Conservation (phyloP, 2,797 vertebrate genomes). For the Halcyon leucocephala region DNA sequence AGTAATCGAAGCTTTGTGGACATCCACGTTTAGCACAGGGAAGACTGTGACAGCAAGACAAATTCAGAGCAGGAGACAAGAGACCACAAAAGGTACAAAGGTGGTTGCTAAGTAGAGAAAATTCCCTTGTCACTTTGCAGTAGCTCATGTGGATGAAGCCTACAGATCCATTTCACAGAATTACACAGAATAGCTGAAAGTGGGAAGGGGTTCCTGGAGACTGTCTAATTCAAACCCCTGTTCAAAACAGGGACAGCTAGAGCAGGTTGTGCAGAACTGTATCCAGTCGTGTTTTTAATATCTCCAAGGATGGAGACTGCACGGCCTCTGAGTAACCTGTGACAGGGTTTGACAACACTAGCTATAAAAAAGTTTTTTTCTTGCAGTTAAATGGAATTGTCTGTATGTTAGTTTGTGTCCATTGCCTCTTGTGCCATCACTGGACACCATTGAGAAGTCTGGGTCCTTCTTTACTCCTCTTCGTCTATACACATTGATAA, state of each 20-base stretch:
- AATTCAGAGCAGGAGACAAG: background rate
- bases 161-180: background rate
- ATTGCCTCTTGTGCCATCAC: too few species aligned
- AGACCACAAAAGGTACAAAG: background rate
- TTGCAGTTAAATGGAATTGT: background rate
- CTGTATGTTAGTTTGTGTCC: too few species aligned
- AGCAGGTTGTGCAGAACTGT: background rate
- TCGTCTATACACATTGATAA: too few species aligned
- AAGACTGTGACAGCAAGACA: background rate
- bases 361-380: background rate
- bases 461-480: too few species aligned
- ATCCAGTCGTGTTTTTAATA: background rate
- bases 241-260: background rate
- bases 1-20: background rate
- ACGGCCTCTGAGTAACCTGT: background rate
- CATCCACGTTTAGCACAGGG: background rate
- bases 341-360: background rate
- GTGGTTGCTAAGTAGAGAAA: background rate
- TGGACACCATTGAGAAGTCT: too few species aligned
- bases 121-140: background rate
- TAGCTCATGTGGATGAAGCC: background rate
- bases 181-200: background rate
- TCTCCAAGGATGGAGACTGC: too few species aligned
- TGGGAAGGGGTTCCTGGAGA: background rate
- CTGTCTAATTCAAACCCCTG: background rate